A percentile compares a stretch with the other conserved stretches of the same genome.
These are phyloP conservation scores for Pollachius pollachius DNA, from an alignment of 2,113 vertebrate species.

Conservation along the genomic window DNA sequence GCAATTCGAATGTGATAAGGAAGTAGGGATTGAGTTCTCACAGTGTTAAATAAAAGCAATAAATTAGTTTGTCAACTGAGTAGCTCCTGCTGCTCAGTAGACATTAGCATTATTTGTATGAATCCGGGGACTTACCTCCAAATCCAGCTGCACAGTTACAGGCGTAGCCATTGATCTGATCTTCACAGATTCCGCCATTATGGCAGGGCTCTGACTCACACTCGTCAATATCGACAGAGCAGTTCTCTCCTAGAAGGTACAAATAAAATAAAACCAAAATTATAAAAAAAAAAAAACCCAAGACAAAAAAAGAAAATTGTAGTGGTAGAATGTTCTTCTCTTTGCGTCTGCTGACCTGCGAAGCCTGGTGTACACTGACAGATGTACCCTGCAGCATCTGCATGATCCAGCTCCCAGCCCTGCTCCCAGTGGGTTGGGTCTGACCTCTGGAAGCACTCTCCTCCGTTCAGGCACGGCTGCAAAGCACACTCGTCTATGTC, in stretches of 20 bases:
- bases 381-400: slow-evolving; percentile 80
- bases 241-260: slow-evolving; percentile 80
- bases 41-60: no score
- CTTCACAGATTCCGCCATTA: slow-evolving; percentile 79
- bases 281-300: no score
- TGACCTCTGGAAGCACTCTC: slow-evolving; percentile 82
- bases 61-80: no score
- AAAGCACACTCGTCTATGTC: slow-evolving; percentile 84
- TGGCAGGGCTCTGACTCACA: slow-evolving; percentile 84
- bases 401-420: slow-evolving; percentile 76
- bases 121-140: slow-evolving; percentile 69
- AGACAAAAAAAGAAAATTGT: background rate
- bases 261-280: slow-evolving; percentile 1
- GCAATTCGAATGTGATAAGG: no score
- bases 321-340: background rate
- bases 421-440: slow-evolving; percentile 76
- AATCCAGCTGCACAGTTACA: slow-evolving; percentile 82
- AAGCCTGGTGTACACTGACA: slow-evolving; percentile 86
- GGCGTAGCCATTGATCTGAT: slow-evolving; percentile 76
- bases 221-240: slow-evolving; percentile 81
- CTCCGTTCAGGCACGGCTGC: slow-evolving; percentile 78
- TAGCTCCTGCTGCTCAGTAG: no score
- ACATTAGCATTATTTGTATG: background rate
- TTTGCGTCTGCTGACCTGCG: slow-evolving; percentile 38
- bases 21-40: no score